Conservation (phyloP, 2,113 vertebrate genomes). For the Grammomys surdaster region DNA sequence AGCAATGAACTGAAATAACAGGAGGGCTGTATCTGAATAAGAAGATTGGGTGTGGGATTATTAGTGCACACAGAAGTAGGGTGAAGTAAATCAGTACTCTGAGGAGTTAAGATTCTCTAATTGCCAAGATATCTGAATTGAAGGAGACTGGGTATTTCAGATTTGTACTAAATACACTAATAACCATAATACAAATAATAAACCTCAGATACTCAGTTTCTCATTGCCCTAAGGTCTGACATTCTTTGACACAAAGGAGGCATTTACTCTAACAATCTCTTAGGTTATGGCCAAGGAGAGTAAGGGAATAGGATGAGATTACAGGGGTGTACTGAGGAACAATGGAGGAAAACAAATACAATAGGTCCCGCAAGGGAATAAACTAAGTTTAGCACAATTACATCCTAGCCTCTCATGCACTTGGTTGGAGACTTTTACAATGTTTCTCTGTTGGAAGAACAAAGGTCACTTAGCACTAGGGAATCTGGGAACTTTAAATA, state of each 20-base stretch:
- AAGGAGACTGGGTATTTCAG: neutral
- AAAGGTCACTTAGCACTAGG: neutral
- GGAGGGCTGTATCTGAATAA: slow-evolving; percentile 21
- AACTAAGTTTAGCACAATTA: neutral
- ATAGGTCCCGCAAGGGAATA: neutral
- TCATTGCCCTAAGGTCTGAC: neutral
- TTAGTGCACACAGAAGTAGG: neutral
- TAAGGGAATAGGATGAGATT: neutral
- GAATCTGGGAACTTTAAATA: neutral
- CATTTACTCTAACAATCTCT: neutral
- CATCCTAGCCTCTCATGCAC: no score
- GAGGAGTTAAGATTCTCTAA: neutral
- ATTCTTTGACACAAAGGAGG: neutral
- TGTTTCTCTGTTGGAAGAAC: neutral
- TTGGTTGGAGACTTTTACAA: neutral
- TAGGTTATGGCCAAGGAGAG: neutral
- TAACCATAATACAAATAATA: neutral
- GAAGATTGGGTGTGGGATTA: neutral
- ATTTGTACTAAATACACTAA: slow-evolving; percentile 6
- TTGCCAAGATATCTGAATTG: neutral
- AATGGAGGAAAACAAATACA: neutral
- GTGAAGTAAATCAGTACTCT: neutral
- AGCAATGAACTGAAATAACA: slow-evolving; percentile 43
- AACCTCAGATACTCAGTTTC: neutral
- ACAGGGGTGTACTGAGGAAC: neutral